Base-by-base conservation (phyloP, 2,797 vertebrate genomes). In the Hemibagrus guttatus region DNA sequence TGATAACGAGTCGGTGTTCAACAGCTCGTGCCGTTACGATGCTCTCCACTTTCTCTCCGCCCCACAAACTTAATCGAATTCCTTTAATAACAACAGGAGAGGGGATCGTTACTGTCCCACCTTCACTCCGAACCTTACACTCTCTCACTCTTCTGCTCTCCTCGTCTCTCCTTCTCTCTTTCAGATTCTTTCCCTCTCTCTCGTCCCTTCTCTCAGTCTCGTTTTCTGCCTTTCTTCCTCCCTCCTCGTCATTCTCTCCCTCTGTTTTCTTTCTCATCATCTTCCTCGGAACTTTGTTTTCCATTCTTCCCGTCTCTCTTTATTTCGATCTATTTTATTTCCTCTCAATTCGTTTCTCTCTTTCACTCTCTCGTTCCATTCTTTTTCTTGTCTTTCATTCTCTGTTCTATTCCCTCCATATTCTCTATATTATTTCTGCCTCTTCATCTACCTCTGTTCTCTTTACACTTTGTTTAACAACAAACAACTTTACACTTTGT, bases 61-160 rank as follows among this genome's bases (percentile, higher is more conserved):
- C 93, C 94, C 91, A 91, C 86, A 84, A 90, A 84, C 78, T 86
- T 94, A 91, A 93, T 93, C 92, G 90, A 92, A 92, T 93, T 93
- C 74, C 93, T 92, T 92, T 91, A 94, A 93, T 93, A 92, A 92
- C 86, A 31, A 35, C n/a, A 78, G 52, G 52, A 78, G 52, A 78
- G 75, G 75, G 31, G 87, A 83, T 87, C 86, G 87, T 84, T 79
- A 80, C 26, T 17, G 31, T 26, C 56, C 80, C 31, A 78, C 81
- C 72, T 63, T 42, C 54, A 12, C 68, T 72, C 26, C 26, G 26
- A 3, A 6, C 4, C 26, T 68, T 21, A 54, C 49, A n/a, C 59
- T 21, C 79, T 87, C 92, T 94, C 93, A 91, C 92, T 14, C 13
- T 52, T 52, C 49, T 26, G 7, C 49, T n/a, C 90, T 91, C 83